phyloP scores from a whole-genome alignment of 2,797 vertebrate genomes.

The Coilia nasus region DNA sequence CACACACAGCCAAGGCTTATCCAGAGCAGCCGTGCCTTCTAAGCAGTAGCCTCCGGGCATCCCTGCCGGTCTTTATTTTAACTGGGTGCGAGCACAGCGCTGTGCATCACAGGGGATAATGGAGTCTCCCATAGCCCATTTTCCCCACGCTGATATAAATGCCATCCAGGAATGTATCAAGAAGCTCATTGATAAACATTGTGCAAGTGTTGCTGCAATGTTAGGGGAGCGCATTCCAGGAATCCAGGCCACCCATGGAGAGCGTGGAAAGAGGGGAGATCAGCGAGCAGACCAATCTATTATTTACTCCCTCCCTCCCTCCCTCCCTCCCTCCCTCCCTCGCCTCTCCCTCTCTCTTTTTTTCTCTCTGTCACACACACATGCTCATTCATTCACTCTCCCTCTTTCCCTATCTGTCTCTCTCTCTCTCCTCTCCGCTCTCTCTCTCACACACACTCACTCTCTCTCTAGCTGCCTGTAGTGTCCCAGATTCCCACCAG shows the following conservation, averaged over 20 bases:
- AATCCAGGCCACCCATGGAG: slow-evolving; percentile 47
- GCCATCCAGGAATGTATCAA: not conserved
- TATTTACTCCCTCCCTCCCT: not conserved
- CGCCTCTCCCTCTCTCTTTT: no score
- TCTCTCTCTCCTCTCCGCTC: not conserved
- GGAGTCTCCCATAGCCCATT: slow-evolving; percentile 32
- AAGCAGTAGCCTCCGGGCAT: not conserved
- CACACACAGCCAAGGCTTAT: no score
- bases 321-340: not conserved
- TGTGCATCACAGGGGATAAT: slow-evolving; percentile 18
- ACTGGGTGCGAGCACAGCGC: not conserved
- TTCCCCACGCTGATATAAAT: slow-evolving; percentile 8
- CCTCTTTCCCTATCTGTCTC: not conserved
- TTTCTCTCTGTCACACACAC: no score
- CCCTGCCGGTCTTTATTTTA: not conserved
- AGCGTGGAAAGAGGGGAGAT: slow-evolving; percentile 15
- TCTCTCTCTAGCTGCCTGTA: not conserved
- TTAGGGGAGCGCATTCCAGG: slow-evolving; percentile 47
- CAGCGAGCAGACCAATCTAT: slow-evolving; percentile 2
- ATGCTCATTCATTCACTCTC: not conserved
- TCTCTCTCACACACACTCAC: not conserved
- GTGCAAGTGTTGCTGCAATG: slow-evolving; percentile 47
- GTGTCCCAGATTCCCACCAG: slow-evolving; percentile 7
- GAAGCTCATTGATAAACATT: slow-evolving; percentile 49
- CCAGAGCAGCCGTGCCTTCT: not conserved